Conservation (phyloP, 2,888 invertebrate genomes). For the Hedychridium roseum region DNA sequence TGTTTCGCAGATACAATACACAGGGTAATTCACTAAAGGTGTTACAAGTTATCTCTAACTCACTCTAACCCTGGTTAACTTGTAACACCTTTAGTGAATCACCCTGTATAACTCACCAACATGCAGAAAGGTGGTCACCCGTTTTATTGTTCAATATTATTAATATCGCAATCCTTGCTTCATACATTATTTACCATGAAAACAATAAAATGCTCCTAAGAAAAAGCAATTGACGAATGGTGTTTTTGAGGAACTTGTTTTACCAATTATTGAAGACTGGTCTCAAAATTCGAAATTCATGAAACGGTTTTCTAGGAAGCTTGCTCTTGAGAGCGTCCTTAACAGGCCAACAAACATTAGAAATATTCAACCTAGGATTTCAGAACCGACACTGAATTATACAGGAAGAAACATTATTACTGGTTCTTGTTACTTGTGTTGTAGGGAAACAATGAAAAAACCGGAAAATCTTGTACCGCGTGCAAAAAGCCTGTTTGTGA, state of each 20-base stretch:
- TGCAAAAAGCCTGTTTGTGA: conserved; percentile 11
- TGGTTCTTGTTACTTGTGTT: conserved; percentile 16
- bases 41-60: too few species aligned
- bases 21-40: too few species aligned
- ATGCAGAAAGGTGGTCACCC: conserved; percentile 26
- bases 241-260: conserved; percentile 20
- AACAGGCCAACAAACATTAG: too few species aligned
- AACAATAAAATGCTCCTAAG: conserved; percentile 26
- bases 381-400: neutral
- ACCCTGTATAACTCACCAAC: conserved; percentile 26
- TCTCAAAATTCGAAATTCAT: conserved; percentile 18
- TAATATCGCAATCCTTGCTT: conserved; percentile 22
- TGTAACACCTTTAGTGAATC: too few species aligned
- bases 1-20: conserved; percentile 29
- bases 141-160: conserved; percentile 29
- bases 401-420: conserved; percentile 8
- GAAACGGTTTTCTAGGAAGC: conserved; percentile 10
- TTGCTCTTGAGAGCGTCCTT: conserved; percentile 16
- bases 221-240: conserved; percentile 17
- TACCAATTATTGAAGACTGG: conserved; percentile 26
- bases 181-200: conserved; percentile 22
- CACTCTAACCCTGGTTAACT: too few species aligned
- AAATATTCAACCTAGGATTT: too few species aligned
- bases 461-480: conserved; percentile 11
- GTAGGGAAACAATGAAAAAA: conserved; percentile 15